Base-by-base conservation (phyloP, 2,113 vertebrate species). In the Amblyornis subalaris region DNA sequence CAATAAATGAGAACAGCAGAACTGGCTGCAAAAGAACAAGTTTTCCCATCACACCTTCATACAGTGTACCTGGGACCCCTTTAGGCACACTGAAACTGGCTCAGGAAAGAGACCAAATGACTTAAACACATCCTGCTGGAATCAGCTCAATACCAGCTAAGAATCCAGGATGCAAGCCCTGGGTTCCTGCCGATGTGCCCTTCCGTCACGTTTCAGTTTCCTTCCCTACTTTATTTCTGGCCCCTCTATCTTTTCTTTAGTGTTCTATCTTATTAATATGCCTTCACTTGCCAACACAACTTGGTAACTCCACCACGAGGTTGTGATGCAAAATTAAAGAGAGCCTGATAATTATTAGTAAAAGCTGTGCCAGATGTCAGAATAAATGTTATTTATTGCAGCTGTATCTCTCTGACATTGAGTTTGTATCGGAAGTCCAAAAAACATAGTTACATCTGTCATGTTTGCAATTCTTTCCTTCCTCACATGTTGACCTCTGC, bases 181-280 rank as follows among this genome's bases (percentile, higher is more conserved):
- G 47, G 55, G 82, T 95, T 97, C 90, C 94, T 94, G 95, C 69
- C 77, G 75, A 78, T 17, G 2, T 93, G 82, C 82, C 82, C 85
- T 95, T 96, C 88, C 55, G 26, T 53, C 73, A 40, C 21, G 2
- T 79, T 44, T 91, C 93, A 36, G 14, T 40, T 95, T 96, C 96
- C 95, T 97, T 93, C 94, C 90, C 75, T 57, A 67, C 82, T 64
- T 90, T 88, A 88, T 84, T 95, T 64, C 65, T 71, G 60, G 75
- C 21, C 21, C 25, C 14, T 8, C 15, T 29, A 15, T 25, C 62
- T 78, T 62, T 64, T 57, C 77, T 87, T 93, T 40, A 93, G 81
- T 88, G 78, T 64, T 91, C 50, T 51, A 3, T 26, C 64, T 85
- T 62, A 55, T 15, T 64, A 75, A 51, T 35, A 67, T 1, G 21